Evolutionary conservation across 2,797 vertebrate genomes (phyloP).

Genomic region (Psittacula echo): DNA sequence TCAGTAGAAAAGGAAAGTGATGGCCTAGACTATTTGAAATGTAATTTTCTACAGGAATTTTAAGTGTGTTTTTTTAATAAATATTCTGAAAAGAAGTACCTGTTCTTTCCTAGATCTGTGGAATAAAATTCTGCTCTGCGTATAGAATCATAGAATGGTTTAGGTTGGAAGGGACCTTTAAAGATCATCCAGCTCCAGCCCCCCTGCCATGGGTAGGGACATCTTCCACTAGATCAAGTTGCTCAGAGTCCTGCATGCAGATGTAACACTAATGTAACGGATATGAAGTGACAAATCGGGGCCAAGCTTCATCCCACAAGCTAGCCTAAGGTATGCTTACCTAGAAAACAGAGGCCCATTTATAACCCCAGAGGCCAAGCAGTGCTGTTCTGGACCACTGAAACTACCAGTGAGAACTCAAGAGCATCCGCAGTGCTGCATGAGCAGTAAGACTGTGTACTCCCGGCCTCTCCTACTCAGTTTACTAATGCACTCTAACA

Average conservation of each 20-base stretch:
- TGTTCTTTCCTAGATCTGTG: not conserved
- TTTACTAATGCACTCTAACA: not conserved
- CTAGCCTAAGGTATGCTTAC: not conserved
- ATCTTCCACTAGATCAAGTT: not conserved
- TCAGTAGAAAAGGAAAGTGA: not conserved
- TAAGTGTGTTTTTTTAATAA: not conserved
- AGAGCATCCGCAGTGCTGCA: not conserved
- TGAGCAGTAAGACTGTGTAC: not conserved
- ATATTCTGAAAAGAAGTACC: not conserved
- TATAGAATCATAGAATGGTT: not conserved
- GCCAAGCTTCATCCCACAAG: not conserved
- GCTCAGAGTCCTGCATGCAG: not conserved
- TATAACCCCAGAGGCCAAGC: not conserved
- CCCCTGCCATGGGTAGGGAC: not conserved
- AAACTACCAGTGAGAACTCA: not conserved
- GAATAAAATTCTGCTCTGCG: not conserved
- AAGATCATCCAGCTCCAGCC: not conserved
- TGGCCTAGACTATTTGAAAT: not conserved
- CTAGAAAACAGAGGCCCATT: not conserved
- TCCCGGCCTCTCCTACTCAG: not conserved
- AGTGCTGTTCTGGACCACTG: not conserved
- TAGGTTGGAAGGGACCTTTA: not conserved
- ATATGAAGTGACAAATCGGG: fast-evolving
- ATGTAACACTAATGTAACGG: not conserved
- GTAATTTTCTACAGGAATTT: not conserved